Evolutionary conservation across 2,888 invertebrate species (phyloP).

Genomic region (Asteroscopus sphinx): DNA sequence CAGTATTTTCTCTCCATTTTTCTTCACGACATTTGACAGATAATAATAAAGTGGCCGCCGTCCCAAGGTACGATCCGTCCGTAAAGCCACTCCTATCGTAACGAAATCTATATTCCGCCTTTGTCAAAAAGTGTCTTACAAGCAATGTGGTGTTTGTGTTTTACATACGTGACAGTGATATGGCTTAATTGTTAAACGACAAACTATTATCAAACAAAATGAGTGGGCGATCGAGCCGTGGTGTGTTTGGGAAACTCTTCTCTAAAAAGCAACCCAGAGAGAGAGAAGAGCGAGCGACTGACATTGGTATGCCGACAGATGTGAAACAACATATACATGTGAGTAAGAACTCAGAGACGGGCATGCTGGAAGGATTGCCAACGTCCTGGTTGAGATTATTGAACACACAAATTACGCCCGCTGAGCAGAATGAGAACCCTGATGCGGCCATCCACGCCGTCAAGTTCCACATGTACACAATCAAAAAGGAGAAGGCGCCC

Average conservation of each 20-base stretch:
- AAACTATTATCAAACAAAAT: conserved; percentile 75
- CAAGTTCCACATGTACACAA: conserved; percentile 96
- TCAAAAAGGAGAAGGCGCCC: conserved; percentile 94
- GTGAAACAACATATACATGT: conserved; percentile 97
- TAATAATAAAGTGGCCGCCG: conserved; percentile 73
- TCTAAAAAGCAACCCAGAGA: conserved; percentile 80
- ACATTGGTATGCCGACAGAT: conserved; percentile 95
- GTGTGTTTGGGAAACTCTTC: conserved; percentile 87
- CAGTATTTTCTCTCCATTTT: conserved; percentile 54
- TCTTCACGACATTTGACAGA: conserved; percentile 68
- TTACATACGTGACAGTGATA: conserved; percentile 69
- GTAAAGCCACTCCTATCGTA: conserved; percentile 85
- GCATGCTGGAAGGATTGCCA: conserved; percentile 96
- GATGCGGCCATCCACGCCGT: conserved; percentile 97
- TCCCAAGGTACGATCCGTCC: conserved; percentile 75
- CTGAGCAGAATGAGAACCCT: conserved; percentile 97
- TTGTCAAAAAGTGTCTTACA: conserved; percentile 64
- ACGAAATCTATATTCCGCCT: conserved; percentile 70
- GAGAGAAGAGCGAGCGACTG: conserved; percentile 89
- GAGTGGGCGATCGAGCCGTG: conserved; percentile 86
- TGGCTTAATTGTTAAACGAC: conserved; percentile 71
- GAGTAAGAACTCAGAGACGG: conserved; percentile 94
- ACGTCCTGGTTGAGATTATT: conserved; percentile 94
- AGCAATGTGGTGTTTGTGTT: conserved; percentile 77
- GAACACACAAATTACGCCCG: conserved; percentile 95